phyloP scores from a whole-genome alignment of 2,797 vertebrate genomes.

The Phylloscopus collybita region DNA sequence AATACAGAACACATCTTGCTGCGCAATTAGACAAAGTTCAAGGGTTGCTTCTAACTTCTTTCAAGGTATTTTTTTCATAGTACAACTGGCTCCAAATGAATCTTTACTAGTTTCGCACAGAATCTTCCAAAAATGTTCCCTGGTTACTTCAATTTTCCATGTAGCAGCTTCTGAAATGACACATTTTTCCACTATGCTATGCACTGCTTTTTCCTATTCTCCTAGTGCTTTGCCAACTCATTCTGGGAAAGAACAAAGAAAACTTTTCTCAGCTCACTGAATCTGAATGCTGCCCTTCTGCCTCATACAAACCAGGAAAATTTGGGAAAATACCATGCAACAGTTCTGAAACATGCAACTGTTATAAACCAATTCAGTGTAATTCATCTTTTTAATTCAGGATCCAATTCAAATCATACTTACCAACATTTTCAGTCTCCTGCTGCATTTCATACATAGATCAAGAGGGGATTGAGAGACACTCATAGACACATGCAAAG shows the following conservation, averaged over 20 bases:
- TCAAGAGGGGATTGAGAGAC: neutral
- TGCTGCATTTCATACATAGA: neutral
- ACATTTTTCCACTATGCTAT: neutral
- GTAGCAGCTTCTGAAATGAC: neutral
- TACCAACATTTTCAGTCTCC: neutral
- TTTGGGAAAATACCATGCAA: neutral
- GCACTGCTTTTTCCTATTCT: neutral
- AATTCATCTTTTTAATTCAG: neutral
- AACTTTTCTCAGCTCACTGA: conserved; percentile 3
- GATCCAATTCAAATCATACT: neutral
- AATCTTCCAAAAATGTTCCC: neutral
- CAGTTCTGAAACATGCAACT: neutral
- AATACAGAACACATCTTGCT: no score
- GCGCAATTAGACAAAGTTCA: no score
- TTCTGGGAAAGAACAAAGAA: neutral
- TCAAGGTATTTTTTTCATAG: neutral
- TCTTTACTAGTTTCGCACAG: neutral
- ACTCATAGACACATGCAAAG: neutral
- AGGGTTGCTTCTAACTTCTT: neutral
- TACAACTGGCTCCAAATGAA: neutral
- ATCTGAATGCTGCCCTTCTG: neutral
- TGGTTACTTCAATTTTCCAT: neutral
- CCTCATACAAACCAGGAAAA: neutral
- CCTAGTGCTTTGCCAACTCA: neutral
- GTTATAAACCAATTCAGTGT: neutral